Evolutionary conservation across 1,140 invertebrate species (phyloP).

Genomic region (Contarinia nasturtii): DNA sequence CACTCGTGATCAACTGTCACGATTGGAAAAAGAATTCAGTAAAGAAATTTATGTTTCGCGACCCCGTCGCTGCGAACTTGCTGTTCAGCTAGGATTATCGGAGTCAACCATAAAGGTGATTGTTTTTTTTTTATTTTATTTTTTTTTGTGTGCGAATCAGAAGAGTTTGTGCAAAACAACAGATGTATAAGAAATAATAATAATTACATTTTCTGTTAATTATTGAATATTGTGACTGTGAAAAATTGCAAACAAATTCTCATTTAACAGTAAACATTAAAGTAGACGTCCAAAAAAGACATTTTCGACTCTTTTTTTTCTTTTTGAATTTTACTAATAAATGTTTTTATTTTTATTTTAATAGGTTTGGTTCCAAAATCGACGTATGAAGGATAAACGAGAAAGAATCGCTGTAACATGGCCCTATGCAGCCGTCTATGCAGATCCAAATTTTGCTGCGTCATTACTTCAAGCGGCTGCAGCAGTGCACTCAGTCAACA

Average conservation of each 20-base stretch:
- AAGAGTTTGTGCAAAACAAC: no score
- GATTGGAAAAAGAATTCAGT: conserved; percentile 93
- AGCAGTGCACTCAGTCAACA: conserved; percentile 34
- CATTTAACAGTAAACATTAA: no score
- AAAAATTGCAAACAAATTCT: no score
- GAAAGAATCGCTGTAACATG: conserved; percentile 83
- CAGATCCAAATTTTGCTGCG: conserved; percentile 78
- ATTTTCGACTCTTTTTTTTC: no score
- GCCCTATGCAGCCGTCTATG: conserved; percentile 85
- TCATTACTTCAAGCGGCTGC: conserved; percentile 78
- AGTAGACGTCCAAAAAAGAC: no score
- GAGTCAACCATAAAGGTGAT: conserved; percentile 96
- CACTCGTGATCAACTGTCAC: conserved; percentile 79
- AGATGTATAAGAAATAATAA: no score
- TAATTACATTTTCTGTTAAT: no score
- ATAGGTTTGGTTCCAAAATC: conserved; percentile 97
- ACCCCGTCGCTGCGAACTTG: conserved; percentile 86
- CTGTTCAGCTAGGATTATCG: conserved; percentile 79
- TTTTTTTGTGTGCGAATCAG: neutral
- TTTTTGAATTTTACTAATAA: neutral
- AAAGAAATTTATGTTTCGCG: conserved; percentile 96
- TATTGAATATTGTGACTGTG: no score
- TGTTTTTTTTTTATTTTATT: neutral
- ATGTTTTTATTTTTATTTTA: conserved; percentile 15
- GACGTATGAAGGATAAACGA: conserved; percentile 97